A percentile compares a stretch with the other conserved stretches of the same genome.
Conservation (phyloP, 2,797 vertebrate genomes). For the Miichthys miiuy region DNA sequence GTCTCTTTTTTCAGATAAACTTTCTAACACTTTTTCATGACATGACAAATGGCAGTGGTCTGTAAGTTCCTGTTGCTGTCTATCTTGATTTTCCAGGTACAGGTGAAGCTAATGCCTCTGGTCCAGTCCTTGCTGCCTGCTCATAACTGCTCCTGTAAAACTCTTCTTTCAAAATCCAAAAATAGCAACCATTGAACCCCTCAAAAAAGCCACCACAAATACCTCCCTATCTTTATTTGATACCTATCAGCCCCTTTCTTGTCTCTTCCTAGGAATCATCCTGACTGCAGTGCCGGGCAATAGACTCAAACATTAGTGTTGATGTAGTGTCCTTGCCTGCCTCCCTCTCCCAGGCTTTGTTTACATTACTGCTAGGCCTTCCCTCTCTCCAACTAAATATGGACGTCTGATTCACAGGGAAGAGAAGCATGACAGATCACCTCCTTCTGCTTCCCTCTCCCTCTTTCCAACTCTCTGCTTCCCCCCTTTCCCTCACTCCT, state of each 20-base stretch:
- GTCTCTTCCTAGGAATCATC: conserved; percentile 42
- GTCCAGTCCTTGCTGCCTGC: conserved; percentile 4
- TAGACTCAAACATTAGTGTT: conserved; percentile 63
- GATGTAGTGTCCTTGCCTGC: conserved; percentile 69
- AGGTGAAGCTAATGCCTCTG: conserved; percentile 9
- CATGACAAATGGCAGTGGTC: not conserved
- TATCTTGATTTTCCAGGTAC: conserved; percentile 32
- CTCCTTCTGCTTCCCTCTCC: conserved; percentile 56
- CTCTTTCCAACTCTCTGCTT: conserved; percentile 46
- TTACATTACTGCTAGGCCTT: conserved; percentile 85
- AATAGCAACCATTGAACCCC: not conserved
- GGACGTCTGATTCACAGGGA: conserved; percentile 84
- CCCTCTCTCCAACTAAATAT: conserved; percentile 87
- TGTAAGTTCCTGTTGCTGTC: not conserved
- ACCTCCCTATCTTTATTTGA: conserved; percentile 30
- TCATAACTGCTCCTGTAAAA: conserved; percentile 20
- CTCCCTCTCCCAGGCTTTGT: conserved; percentile 80
- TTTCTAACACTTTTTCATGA: not conserved
- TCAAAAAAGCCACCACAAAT: conserved; percentile 12
- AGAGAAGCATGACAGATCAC: conserved; percentile 72
- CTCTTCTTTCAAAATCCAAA: conserved; percentile 19
- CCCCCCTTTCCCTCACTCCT: conserved; percentile 47
- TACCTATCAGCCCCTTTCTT: conserved; percentile 19
- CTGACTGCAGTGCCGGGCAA: conserved; percentile 34
- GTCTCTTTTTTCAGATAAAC: conserved; percentile 15